Base-by-base conservation (phyloP, 2,888 invertebrate species). In the Oegoconia quadripuncta region DNA sequence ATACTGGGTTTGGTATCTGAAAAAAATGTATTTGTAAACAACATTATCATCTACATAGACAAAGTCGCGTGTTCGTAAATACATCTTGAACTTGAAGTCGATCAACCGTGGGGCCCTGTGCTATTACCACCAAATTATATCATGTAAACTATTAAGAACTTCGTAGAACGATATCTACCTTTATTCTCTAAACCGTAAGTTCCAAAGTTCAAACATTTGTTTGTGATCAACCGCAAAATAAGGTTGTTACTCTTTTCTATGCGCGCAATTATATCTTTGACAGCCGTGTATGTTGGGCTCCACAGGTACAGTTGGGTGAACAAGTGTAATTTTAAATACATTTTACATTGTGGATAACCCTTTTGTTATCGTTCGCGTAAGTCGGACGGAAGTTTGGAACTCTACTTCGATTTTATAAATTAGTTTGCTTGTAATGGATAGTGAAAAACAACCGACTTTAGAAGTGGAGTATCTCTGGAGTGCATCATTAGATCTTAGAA, bases 211-310 rank as follows among this genome's bases (percentile, higher is more conserved):
- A 44, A 49, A 28, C 39, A 18, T 35, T 27, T 33, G 6, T 40
- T 20, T 31, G 27, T 34, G 36, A 40, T 32, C 48, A 59, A 61
- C 64, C 46, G 70, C 64, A 75, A 64, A 59, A 39, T 46, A 49
- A 48, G 40, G 63, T 73, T 66, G 75, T 63, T 62, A 65, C n/a
- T 70, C 66, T 74, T 71, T 75, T 79, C 73, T 79, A 73, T 78
- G 74, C 75, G 67, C 72, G 77, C 79, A 86, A 83, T 86, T 82
- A 84, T 77, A 72, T 74, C 73, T 83, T 78, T 81, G 84, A 83
- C 84, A 83, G 77, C 68, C 65, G 59, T 71, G 69, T 75, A 70
- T 65, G 60, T 55, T 51, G 48, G 51, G 49, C 52, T 59, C 52
- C 48, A 48, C 65, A 64, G 59, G 76, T 77, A 81, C 71, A 72